Base-by-base conservation (phyloP, 1,140 invertebrate genomes). In the Melanaphis sacchari region DNA sequence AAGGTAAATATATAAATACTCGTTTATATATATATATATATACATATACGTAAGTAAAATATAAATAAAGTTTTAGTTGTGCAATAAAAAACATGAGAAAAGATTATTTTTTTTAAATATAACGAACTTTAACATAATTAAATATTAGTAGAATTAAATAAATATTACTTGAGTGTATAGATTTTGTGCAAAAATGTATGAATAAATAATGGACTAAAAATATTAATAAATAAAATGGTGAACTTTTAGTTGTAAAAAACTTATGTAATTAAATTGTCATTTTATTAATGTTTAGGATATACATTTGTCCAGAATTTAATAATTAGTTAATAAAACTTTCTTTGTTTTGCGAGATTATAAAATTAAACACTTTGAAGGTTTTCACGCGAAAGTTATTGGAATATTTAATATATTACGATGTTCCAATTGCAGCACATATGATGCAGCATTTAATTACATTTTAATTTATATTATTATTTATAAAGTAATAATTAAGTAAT, bases 171-270 rank as follows among this genome's bases (percentile, higher is more conserved):
- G 88, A 59, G 52, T 59, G 36, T 54, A 90, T 59, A 90, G 89
- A 90, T 59, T 90, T 41, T 59, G 40, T 24, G 15, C 24, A 41
- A 59, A 41, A 41, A 90, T n/a, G 15, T 90, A 90, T 66, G 36
- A 90, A 90, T 66, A 59, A 90, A 90, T 90, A 66, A 59, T n/a
- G 38, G 40, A 90, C 38, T 90, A n/a, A 59, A 90, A 59, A 66
- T 66, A 40, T 88, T n/a, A 88, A 88, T 88, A 49, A 76, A 90
- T 66, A 59, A 66, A 66, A 59, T 5, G 15, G 89, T 41, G 54
- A 66, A 90, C 89, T 90, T 90, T 59, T 41, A 41, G 52, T 41
- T 66, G 89, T 90, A 90, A 90, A 87, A 90, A 90, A 66, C 54
- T 66, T 59, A 66, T 90, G 52, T 40, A 66, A 90, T 66, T 41